These are phyloP conservation scores for Pemphredon lugubris DNA, from an alignment of 2,888 invertebrate species.

Conservation along the genomic window DNA sequence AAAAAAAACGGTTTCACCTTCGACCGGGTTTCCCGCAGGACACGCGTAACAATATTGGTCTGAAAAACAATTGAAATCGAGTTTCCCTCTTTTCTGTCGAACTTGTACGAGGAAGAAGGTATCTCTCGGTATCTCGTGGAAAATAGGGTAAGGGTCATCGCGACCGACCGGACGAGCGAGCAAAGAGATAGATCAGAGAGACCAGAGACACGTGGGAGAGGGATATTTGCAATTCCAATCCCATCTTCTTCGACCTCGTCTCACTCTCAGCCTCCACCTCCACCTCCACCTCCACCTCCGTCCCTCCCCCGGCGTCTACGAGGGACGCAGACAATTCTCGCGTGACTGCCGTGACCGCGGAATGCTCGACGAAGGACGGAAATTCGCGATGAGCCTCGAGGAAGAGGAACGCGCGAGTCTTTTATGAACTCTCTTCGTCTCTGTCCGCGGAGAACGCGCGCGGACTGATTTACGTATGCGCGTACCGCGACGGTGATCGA, in stretches of 20 bases:
- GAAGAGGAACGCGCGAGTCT: constrained; percentile 17
- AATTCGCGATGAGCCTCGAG: constrained; percentile 36
- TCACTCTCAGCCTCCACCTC: constrained; percentile 30
- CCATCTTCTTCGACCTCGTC: constrained; percentile 68
- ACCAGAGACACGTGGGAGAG: constrained; percentile 51
- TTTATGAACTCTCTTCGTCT: neutral
- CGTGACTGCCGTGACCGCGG: constrained; percentile 52
- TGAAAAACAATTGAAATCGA: too few relatives aligned
- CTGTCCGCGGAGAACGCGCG: too few relatives aligned
- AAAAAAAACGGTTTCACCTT: too few relatives aligned
- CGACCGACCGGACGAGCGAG: constrained; percentile 33
- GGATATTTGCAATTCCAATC: constrained; percentile 70
- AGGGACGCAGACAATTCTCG: constrained; percentile 57
- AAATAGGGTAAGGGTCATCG: constrained; percentile 43
- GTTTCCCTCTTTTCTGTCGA: too few relatives aligned
- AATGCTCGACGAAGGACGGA: constrained; percentile 58
- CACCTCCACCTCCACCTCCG: constrained; percentile 6
- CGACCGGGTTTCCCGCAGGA: too few relatives aligned
- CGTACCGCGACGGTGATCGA: too few relatives aligned
- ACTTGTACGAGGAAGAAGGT: too few relatives aligned
- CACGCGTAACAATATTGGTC: too few relatives aligned
- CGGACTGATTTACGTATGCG: too few relatives aligned
- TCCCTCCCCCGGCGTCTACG: constrained; percentile 30
- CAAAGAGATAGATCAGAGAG: constrained; percentile 46
- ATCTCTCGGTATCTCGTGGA: too few relatives aligned